Evolutionary conservation across 2,113 vertebrate species (phyloP).

Genomic region (Gavia stellata): DNA sequence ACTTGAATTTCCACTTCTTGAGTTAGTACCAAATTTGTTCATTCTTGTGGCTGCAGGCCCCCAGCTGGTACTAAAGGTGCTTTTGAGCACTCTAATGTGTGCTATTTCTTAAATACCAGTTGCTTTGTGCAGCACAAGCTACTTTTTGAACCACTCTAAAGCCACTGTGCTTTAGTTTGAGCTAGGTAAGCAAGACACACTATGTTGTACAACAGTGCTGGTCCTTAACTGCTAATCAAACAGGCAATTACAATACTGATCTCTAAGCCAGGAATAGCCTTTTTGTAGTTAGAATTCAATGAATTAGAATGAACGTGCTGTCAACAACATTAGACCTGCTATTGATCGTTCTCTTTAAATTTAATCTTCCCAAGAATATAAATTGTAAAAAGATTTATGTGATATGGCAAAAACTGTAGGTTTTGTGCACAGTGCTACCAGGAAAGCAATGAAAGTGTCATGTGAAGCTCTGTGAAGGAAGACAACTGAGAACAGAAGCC

Average conservation of each 20-base stretch:
- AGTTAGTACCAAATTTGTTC: neutral
- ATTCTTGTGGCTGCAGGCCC: neutral
- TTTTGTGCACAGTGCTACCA: neutral
- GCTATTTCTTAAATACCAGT: neutral
- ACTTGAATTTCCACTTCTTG: neutral
- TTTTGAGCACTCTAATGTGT: neutral
- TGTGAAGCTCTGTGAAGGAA: neutral
- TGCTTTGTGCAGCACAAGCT: constrained; percentile 7
- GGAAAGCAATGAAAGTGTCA: neutral
- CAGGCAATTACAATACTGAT: neutral
- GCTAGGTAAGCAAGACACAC: neutral
- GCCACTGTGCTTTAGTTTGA: neutral
- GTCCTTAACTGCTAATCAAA: neutral
- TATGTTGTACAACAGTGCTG: neutral
- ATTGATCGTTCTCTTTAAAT: constrained; percentile 49
- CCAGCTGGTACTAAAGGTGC: neutral
- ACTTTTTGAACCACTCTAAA: neutral
- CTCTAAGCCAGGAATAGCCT: neutral
- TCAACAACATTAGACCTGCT: constrained; percentile 18
- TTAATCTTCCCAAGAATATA: constrained; percentile 22
- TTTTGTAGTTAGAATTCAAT: constrained; percentile 27
- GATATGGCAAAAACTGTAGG: neutral
- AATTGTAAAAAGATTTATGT: neutral
- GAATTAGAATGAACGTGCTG: constrained; percentile 46
- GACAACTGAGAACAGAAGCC: neutral